phyloP scores from a whole-genome alignment of 2,797 vertebrate species.

The Enteromius thamalakanensis region DNA sequence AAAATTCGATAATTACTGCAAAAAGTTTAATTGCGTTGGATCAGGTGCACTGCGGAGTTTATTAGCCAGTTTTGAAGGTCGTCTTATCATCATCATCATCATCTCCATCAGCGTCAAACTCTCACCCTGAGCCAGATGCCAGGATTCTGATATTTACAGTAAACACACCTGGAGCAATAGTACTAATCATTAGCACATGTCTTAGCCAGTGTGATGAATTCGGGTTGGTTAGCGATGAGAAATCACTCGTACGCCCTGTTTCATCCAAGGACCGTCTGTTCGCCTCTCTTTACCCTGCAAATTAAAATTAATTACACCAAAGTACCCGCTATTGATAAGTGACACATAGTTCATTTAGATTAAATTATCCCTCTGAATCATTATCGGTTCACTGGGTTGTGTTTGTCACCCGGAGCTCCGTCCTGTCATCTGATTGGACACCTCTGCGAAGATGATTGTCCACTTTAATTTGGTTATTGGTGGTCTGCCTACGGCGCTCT shows the following conservation, averaged over 20 bases:
- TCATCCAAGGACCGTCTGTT: conserved; percentile 73
- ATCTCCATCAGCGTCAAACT: conserved; percentile 58
- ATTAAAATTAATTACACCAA: conserved; percentile 81
- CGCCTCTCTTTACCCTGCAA: conserved; percentile 72
- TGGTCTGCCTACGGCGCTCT: conserved; percentile 30
- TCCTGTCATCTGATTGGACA: conserved; percentile 55
- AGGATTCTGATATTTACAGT: conserved; percentile 74
- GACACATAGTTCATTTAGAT: conserved; percentile 79
- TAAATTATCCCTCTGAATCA: conserved; percentile 70
- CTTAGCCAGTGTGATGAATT: conserved; percentile 70
- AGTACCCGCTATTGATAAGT: conserved; percentile 77
- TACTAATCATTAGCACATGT: conserved; percentile 72
- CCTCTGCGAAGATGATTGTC: conserved; percentile 43
- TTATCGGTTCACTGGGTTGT: conserved; percentile 67
- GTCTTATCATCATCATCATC: conserved; percentile 61
- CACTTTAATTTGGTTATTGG: conserved; percentile 65
- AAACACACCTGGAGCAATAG: conserved; percentile 80
- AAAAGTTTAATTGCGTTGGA: neutral
- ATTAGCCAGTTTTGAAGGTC: conserved; percentile 50
- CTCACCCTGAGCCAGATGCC: conserved; percentile 48
- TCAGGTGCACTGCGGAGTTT: conserved; percentile 24
- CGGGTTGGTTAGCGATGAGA: conserved; percentile 65
- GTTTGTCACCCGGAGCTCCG: conserved; percentile 65
- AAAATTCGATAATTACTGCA: conserved; percentile 12
- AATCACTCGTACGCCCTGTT: conserved; percentile 73